Evolutionary conservation across 2,797 vertebrate genomes (phyloP).

Genomic region (Phrynocephalus guinanensis): DNA sequence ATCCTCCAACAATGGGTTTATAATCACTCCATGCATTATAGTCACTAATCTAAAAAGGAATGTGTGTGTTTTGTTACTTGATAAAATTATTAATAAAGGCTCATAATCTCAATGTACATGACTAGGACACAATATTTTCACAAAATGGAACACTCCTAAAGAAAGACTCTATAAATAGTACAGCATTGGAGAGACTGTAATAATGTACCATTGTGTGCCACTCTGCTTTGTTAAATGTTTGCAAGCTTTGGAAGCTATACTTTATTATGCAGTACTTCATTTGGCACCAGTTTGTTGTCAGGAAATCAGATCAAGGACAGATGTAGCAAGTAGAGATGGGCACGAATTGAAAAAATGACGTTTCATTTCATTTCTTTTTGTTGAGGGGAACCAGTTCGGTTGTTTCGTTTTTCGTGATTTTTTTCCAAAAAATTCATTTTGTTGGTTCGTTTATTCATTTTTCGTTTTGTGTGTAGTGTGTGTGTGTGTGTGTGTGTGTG

Average conservation of each 20-base stretch:
- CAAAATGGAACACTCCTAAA: background rate
- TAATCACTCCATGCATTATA: background rate
- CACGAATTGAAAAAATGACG: too few species aligned
- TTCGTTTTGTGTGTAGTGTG: too few species aligned
- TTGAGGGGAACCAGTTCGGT: too few species aligned
- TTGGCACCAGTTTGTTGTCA: background rate
- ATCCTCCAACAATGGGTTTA: background rate
- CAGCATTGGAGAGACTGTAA: background rate
- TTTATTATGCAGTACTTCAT: background rate
- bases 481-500: too few species aligned
- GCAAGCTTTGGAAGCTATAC: background rate
- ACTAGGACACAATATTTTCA: background rate
- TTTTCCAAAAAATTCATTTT: too few species aligned
- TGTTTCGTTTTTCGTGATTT: too few species aligned
- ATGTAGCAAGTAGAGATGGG: too few species aligned
- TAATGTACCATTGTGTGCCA: background rate
- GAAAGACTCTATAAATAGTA: background rate
- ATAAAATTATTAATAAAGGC: background rate
- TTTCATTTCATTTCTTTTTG: too few species aligned
- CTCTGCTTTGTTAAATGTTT: background rate
- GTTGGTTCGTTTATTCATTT: too few species aligned
- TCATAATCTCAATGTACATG: background rate
- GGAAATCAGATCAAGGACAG: background rate
- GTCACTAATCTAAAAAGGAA: too few species aligned
- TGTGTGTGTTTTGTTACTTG: background rate